Evolutionary conservation across 2,797 vertebrate genomes (phyloP), one percentile per base, ranked within the genome.

Genomic region (Botia kubotai): DNA sequence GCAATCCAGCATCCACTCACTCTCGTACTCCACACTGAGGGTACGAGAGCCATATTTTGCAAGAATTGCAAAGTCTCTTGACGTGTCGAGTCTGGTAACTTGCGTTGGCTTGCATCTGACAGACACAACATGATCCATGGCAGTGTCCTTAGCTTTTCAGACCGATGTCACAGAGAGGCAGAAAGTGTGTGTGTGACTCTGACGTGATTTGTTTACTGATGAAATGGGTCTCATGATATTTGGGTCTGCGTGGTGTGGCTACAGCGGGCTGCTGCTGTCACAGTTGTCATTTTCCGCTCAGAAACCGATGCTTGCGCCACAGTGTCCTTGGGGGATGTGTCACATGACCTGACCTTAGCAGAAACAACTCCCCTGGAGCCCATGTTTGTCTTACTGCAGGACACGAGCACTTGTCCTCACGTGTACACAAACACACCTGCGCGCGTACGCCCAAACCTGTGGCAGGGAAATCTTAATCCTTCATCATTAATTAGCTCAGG

Each of bases 401-500:
- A 83, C 10, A 16, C 6, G 16, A 52, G 29, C 16, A 39, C 6
- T 7, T 43, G 14, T 75, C 36, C 12, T 68, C 39, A 3, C 17
- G 33, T 66, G 19, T 39, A 52, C 39, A 72, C 67, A 75, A 29
- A 75, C 57, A 74, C 65, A 62, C 52, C 58, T 43, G 48, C 11
- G 62, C 29, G n/a, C 66, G 71, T 46, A 39, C 58, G 58, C 36
- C 65, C 55, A 39, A 62, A 80, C 23, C 21, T 68, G 11, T 43
- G 77, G 75, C 79, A 74, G 72, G 87, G 78, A 84, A 87, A 73
- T 83, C 73, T 69, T 82, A 87, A 87, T 86, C 77, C 82, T 80
- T 84, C 66, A 81, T 77, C 77, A 46, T 86, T 86, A 89, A 88
- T 89, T 81, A 85, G 55, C 43, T 50, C 19, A 76, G 83, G 77